phyloP scores from a whole-genome alignment of 2,888 invertebrate species.

The Zelleria hepariella region DNA sequence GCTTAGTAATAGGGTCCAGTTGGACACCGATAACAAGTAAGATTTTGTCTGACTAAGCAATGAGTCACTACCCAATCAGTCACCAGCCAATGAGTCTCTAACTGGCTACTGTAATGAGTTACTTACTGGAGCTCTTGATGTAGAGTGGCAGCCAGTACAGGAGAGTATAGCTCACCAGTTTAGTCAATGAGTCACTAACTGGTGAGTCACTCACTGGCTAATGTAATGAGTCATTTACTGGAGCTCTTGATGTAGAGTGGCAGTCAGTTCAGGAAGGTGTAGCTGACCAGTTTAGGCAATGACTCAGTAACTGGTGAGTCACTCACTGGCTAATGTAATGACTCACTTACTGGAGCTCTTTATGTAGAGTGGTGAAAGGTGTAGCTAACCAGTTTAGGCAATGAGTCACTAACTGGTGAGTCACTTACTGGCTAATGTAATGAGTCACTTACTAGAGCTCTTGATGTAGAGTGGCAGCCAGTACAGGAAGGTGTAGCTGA shows the following conservation, averaged over 20 bases:
- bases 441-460: constrained; percentile 81
- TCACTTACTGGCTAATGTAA: no score
- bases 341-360: constrained; percentile 86
- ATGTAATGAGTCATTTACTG: constrained; percentile 81
- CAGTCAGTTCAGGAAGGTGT: constrained; percentile 97
- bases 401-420: no score
- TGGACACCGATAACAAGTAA: no score
- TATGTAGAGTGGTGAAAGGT: constrained; percentile 94
- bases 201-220: no score
- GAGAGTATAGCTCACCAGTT: constrained; percentile 98
- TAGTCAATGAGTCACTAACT: no score
- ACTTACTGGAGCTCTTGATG: constrained; percentile 87
- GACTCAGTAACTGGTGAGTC: no score
- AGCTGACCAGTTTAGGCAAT: constrained; percentile 89
- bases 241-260: constrained; percentile 89
- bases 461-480: constrained; percentile 95
- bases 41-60: no score
- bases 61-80: no score
- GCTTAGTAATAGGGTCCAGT: no score
- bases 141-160: constrained; percentile 96
- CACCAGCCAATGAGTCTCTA: no score
- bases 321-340: no score
- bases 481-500: constrained; percentile 96
- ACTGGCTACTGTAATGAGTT: no score
- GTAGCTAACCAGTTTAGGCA: constrained; percentile 91